Evolutionary conservation across 2,797 vertebrate species (phyloP).

Genomic region (Neomorphus geoffroyi): DNA sequence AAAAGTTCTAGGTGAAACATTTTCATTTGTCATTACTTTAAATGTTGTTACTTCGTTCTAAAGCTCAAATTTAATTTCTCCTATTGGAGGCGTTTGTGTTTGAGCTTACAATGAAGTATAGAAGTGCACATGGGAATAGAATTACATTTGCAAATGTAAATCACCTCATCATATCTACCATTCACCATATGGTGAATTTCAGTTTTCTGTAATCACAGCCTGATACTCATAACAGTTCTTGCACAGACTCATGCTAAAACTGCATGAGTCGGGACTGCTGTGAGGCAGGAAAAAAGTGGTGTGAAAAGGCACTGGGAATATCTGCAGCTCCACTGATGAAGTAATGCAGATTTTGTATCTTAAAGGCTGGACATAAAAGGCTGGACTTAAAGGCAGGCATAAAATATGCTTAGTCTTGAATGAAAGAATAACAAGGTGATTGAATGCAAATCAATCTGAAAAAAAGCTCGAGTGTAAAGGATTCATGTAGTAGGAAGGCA

Average conservation of each 20-base stretch:
- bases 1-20: not conserved
- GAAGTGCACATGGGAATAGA: not conserved
- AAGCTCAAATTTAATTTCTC: not conserved
- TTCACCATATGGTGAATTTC: conserved; percentile 25
- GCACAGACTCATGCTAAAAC: not conserved
- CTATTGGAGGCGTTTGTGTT: not conserved
- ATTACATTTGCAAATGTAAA: not conserved
- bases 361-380: not conserved
- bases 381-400: not conserved
- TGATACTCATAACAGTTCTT: not conserved
- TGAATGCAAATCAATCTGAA: not conserved
- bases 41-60: not conserved
- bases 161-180: not conserved
- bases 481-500: not conserved
- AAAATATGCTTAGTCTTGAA: not conserved
- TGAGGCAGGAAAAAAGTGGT: not conserved
- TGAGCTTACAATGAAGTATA: not conserved
- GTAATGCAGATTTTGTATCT: not conserved
- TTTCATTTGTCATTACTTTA: not conserved
- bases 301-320: not conserved
- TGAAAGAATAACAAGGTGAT: not conserved
- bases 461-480: not conserved
- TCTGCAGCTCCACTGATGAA: not conserved
- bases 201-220: not conserved
- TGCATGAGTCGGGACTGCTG: not conserved